Conservation (phyloP, 2,113 vertebrate species). For the Mormoops blainvillei region DNA sequence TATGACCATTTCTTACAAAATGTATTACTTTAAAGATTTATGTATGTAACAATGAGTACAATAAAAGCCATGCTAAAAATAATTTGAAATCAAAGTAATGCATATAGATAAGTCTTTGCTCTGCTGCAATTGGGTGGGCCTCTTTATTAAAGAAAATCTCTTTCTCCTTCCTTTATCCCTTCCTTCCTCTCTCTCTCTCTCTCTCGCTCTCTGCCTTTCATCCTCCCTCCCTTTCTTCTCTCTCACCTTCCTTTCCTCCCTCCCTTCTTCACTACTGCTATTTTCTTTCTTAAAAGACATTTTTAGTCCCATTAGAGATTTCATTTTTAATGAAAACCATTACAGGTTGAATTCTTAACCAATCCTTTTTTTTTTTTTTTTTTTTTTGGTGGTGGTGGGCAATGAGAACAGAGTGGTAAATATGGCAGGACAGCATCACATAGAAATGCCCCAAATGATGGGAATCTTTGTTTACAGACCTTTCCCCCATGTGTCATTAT, state of each 20-base stretch:
- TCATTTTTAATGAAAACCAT: neutral
- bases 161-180: neutral
- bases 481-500: neutral
- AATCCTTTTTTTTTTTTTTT: neutral
- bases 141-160: neutral
- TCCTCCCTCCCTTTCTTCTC: neutral
- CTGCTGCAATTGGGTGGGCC: slow-evolving; percentile 54
- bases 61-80: slow-evolving; percentile 88
- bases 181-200: neutral
- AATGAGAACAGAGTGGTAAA: neutral
- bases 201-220: neutral
- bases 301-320: neutral
- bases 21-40: slow-evolving; percentile 90
- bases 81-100: slow-evolving; percentile 88
- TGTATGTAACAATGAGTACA: slow-evolving; percentile 87
- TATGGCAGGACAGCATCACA: neutral
- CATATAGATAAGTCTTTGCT: slow-evolving; percentile 81
- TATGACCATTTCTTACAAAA: slow-evolving; percentile 91
- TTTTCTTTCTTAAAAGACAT: slow-evolving; percentile 27
- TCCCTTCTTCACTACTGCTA: neutral
- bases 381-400: too few relatives aligned
- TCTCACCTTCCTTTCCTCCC: neutral
- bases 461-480: neutral
- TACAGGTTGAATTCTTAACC: neutral
- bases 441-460: neutral